A percentile compares a stretch with the other conserved stretches of the same genome.
These are phyloP conservation scores for Sepioteuthis lessoniana DNA, from an alignment of 2,888 invertebrate species.

Conservation along the genomic window DNA sequence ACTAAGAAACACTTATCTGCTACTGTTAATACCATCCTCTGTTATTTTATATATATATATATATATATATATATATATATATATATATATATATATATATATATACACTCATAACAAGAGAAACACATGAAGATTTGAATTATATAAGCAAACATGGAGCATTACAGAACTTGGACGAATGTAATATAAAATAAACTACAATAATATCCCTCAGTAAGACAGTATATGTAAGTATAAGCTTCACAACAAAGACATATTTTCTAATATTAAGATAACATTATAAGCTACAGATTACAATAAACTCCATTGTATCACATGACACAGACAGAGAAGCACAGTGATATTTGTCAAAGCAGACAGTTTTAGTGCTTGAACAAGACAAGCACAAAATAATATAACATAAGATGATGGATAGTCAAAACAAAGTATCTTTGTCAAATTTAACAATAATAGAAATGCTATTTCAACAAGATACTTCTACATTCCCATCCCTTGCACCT, in stretches of 20 bases:
- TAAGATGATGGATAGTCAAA: not conserved
- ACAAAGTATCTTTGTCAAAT: not conserved
- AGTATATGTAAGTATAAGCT: not conserved
- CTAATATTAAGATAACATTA: not conserved
- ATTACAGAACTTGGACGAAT: too few species aligned
- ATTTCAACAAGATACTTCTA: not conserved
- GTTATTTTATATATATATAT: not conserved
- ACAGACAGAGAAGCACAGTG: not conserved
- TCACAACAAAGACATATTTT: not conserved
- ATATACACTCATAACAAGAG: too few species aligned
- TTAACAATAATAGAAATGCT: not conserved
- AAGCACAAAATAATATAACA: not conserved
- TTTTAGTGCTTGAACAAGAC: not conserved
- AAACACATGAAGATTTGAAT: too few species aligned
- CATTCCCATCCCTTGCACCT: not conserved
- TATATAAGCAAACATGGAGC: too few species aligned
- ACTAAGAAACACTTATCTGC: too few species aligned
- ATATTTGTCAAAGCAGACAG: not conserved
- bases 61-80: not conserved
- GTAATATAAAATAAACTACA: too few species aligned
- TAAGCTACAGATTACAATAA: not conserved
- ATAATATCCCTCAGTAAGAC: too few species aligned
- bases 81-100: not conserved
- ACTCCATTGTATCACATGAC: not conserved
- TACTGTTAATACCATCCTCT: not conserved